Conservation (phyloP, 2,113 vertebrate species). For the Sciurus niger region DNA sequence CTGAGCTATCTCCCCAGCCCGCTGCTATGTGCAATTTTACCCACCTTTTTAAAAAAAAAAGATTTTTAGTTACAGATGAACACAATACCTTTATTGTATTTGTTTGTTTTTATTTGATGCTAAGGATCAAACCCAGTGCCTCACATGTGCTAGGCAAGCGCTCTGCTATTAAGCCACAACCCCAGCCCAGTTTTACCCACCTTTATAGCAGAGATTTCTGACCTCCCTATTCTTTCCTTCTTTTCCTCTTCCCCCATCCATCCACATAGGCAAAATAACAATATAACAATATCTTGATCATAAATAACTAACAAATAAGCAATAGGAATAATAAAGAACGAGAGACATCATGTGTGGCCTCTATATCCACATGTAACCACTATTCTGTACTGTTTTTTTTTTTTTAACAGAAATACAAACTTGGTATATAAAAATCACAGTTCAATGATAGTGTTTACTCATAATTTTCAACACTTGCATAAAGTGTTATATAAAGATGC, state of each 20-base stretch:
- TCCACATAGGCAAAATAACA: not conserved
- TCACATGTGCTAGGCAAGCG: no score
- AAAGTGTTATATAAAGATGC: not conserved
- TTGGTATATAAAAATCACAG: not conserved
- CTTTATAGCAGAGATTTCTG: not conserved
- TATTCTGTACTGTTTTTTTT: not conserved
- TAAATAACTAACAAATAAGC: not conserved
- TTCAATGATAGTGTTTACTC: not conserved
- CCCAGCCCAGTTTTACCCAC: not conserved
- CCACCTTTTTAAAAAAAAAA: no score
- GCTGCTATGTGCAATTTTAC: no score
- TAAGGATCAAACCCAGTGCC: no score
- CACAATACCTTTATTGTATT: no score
- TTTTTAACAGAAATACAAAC: constrained; percentile 1
- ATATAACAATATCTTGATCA: not conserved
- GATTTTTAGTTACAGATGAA: no score
- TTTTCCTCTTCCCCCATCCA: no score
- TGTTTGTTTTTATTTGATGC: no score
- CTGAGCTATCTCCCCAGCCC: no score
- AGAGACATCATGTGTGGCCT: not conserved
- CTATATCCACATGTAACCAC: not conserved
- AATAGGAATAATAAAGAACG: not conserved
- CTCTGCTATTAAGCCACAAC: no score
- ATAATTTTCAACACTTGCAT: constrained; percentile 41
- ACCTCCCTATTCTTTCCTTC: not conserved